phyloP scores from a whole-genome alignment of 1,140 invertebrate genomes.

The Drosophila teissieri region DNA sequence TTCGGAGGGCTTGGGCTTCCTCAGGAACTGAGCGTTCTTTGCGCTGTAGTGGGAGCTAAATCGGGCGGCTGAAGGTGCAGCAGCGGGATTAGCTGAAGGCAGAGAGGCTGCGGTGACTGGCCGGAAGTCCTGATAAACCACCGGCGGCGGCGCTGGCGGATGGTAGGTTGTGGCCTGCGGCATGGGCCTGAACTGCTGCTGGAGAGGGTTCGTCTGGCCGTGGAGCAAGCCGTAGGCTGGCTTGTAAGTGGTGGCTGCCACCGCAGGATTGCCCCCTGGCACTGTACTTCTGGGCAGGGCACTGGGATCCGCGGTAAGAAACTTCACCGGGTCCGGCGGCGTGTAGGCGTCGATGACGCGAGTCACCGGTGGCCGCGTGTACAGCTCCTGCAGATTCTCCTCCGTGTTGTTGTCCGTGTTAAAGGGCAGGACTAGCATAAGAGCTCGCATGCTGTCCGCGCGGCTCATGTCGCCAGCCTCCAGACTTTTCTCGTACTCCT shows the following conservation, averaged over 20 bases:
- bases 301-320: slow-evolving; percentile 70
- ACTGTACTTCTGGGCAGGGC: slow-evolving; percentile 50
- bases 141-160: slow-evolving; percentile 62
- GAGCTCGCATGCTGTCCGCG: slow-evolving; percentile 85
- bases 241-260: slow-evolving; percentile 80
- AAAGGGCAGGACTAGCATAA: slow-evolving; percentile 87
- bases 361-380: slow-evolving; percentile 78
- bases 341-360: slow-evolving; percentile 78
- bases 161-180: slow-evolving; percentile 79
- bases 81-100: not conserved
- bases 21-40: slow-evolving; percentile 72
- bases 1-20: slow-evolving; percentile 44
- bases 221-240: slow-evolving; percentile 38
- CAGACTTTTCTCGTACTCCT: slow-evolving; percentile 83
- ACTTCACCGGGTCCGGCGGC: slow-evolving; percentile 74
- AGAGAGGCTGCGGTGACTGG: slow-evolving; percentile 36
- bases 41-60: slow-evolving; percentile 83
- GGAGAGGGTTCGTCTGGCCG: slow-evolving; percentile 7
- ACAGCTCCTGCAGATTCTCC: slow-evolving; percentile 83
- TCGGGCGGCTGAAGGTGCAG: slow-evolving; percentile 28
- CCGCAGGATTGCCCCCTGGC: slow-evolving; percentile 58
- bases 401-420: slow-evolving; percentile 85
- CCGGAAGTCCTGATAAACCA: slow-evolving; percentile 72
- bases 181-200: slow-evolving; percentile 34
- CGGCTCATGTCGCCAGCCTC: slow-evolving; percentile 83